Percentiles rank a stretch among this genome's conserved stretches.
phyloP scores from a whole-genome alignment of 2,888 invertebrate genomes.

The Baronia brevicornis region DNA sequence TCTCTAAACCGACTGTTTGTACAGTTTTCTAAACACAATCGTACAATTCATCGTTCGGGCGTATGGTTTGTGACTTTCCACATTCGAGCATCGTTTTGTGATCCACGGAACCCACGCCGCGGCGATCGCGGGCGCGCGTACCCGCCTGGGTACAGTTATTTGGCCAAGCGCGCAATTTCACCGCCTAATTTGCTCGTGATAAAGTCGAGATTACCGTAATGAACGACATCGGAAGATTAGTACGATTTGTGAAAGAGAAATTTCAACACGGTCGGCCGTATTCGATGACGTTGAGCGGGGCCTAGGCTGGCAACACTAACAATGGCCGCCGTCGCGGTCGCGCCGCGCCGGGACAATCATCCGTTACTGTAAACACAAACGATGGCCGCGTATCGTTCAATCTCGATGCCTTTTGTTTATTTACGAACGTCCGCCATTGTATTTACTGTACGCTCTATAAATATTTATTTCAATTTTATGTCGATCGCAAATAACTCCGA shows the following conservation, averaged over 20 bases:
- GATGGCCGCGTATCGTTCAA: no score
- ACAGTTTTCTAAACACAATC: constrained; percentile 25
- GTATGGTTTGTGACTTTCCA: constrained; percentile 18
- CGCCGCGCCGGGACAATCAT: no score
- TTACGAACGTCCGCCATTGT: no score
- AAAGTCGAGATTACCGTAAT: not conserved
- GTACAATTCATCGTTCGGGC: constrained; percentile 16
- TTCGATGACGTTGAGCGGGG: no score
- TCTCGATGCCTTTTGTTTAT: no score
- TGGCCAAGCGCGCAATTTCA: not conserved
- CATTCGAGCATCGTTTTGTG: constrained; percentile 5
- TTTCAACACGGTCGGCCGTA: no score
- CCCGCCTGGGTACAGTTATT: constrained; percentile 13
- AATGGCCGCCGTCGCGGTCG: constrained; percentile 5
- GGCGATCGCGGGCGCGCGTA: constrained; percentile 15
- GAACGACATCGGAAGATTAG: not conserved
- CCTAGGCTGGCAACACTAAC: no score
- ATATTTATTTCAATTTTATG: no score
- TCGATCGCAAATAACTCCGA: no score
- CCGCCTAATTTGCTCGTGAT: not conserved
- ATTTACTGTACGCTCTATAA: no score
- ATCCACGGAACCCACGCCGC: not conserved
- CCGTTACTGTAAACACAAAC: no score
- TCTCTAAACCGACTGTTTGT: constrained; percentile 24
- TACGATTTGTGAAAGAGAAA: no score